phyloP scores from a whole-genome alignment of 2,797 vertebrate species.

The Nannoperca obscura region DNA sequence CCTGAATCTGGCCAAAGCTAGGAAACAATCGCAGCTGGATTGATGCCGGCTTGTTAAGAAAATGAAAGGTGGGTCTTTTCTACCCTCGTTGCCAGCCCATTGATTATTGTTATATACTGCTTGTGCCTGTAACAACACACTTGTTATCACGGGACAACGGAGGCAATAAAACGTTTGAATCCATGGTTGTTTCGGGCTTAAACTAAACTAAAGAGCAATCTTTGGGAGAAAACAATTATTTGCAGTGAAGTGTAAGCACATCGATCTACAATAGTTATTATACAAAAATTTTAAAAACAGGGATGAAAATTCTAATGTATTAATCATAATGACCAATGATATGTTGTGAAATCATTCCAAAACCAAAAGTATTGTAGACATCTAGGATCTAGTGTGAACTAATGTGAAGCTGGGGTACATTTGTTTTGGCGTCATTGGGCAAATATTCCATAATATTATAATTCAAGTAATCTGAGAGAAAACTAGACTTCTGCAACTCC shows the following conservation, averaged over 20 bases:
- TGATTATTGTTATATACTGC: neutral
- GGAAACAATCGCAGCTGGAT: neutral
- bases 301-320: neutral
- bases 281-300: neutral
- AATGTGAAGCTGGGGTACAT: neutral
- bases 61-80: neutral
- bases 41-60: neutral
- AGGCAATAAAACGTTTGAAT: no score
- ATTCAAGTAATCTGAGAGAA: no score
- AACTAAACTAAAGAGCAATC: neutral
- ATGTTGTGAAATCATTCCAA: neutral
- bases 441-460: no score
- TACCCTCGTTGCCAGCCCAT: neutral
- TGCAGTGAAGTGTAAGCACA: neutral
- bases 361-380: neutral
- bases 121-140: no score
- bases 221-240: neutral
- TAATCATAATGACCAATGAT: neutral
- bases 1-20: conserved; percentile 8
- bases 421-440: no score
- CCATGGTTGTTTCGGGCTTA: no score
- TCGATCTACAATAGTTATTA: neutral
- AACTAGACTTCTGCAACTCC: no score
- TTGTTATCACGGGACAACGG: no score
- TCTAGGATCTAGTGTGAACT: neutral